Evolutionary conservation across 2,797 vertebrate genomes (phyloP).

Genomic region (Thalassophryne amazonica): DNA sequence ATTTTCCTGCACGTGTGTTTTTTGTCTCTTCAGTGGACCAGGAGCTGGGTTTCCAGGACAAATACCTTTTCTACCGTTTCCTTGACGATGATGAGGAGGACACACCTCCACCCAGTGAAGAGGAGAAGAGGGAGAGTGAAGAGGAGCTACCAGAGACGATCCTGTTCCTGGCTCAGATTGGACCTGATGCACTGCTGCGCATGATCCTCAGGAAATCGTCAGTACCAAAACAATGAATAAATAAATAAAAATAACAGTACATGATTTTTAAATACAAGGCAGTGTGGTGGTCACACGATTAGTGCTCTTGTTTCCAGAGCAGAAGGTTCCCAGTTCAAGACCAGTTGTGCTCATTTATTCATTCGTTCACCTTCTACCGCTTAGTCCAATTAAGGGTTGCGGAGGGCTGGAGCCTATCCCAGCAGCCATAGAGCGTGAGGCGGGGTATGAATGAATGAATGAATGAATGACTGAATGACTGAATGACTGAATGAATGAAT

Average conservation of each 20-base stretch:
- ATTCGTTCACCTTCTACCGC: no score
- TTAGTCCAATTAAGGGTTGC: no score
- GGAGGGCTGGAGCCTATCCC: no score
- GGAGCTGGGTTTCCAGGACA: slow-evolving; percentile 95
- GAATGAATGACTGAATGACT: no score
- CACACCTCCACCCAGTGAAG: slow-evolving; percentile 90
- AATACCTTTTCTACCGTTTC: slow-evolving; percentile 98
- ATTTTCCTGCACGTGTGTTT: neutral
- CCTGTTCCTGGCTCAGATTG: slow-evolving; percentile 91
- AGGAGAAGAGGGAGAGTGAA: slow-evolving; percentile 94
- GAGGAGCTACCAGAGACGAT: slow-evolving; percentile 95
- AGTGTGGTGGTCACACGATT: no score
- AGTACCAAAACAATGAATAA: slow-evolving; percentile 48
- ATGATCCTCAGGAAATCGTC: slow-evolving; percentile 97
- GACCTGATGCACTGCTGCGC: slow-evolving; percentile 94
- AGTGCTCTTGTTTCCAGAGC: no score
- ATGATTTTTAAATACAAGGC: no score
- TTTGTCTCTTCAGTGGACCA: slow-evolving; percentile 85
- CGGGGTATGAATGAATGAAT: no score
- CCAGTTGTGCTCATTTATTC: no score
- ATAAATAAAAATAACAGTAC: neutral
- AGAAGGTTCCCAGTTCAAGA: no score
- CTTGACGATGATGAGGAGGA: slow-evolving; percentile 94
- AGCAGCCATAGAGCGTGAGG: no score
- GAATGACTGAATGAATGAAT: no score